These are phyloP conservation scores for Spizaetus ornatus DNA, from an alignment of 2,113 vertebrate genomes.

Conservation along the genomic window DNA sequence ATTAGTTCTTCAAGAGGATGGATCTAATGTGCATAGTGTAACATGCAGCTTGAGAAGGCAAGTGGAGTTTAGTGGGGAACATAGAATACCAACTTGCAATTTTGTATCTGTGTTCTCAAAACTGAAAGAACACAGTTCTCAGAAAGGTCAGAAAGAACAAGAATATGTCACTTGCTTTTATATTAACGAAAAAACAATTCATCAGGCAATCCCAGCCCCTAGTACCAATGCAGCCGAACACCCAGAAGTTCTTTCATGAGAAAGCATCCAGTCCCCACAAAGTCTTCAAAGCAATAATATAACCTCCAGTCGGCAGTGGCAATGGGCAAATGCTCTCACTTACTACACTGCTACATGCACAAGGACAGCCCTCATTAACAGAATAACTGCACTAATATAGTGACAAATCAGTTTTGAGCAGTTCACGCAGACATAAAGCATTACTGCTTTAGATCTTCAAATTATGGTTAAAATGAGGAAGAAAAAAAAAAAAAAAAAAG, in stretches of 20 bases:
- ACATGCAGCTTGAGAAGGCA: not conserved
- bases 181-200: not conserved
- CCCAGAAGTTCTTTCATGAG: not conserved
- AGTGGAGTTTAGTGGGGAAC: not conserved
- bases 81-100: not conserved
- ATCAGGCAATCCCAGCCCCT: not conserved
- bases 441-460: not conserved
- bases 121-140: not conserved
- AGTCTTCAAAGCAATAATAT: not conserved
- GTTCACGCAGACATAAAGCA: not conserved
- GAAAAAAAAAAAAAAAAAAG: not conserved
- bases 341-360: not conserved
- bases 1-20: not conserved
- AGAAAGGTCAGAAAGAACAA: not conserved
- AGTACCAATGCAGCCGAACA: not conserved
- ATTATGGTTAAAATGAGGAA: not conserved
- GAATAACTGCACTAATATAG: not conserved
- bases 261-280: not conserved
- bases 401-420: not conserved
- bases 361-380: not conserved
- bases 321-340: not conserved
- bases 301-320: not conserved
- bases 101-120: not conserved
- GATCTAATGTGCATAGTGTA: not conserved
- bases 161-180: not conserved